These are phyloP conservation scores for Chaetophractus vellerosus DNA, from an alignment of 2,797 vertebrate genomes.

Conservation along the genomic window DNA sequence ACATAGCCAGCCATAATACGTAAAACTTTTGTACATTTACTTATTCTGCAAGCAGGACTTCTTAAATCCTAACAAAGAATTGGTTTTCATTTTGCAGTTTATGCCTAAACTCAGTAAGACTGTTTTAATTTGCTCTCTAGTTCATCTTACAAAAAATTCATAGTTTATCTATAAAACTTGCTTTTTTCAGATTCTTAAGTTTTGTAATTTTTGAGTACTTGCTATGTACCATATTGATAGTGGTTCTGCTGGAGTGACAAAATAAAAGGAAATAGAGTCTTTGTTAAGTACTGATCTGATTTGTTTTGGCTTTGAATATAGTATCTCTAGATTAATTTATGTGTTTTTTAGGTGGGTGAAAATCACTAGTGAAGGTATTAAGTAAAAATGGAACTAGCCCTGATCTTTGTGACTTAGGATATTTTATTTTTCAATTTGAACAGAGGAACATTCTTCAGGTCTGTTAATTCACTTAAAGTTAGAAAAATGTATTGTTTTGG, in stretches of 20 bases:
- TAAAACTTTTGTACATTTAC: background rate
- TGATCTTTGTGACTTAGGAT: constrained; percentile 16
- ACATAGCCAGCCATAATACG: background rate
- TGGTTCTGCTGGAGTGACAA: constrained; percentile 1
- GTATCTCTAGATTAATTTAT: background rate
- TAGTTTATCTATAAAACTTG: background rate
- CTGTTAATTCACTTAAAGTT: constrained; percentile 58
- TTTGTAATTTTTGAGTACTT: constrained; percentile 42
- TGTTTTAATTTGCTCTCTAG: background rate
- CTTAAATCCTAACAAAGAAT: background rate
- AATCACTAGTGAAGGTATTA: constrained; percentile 21
- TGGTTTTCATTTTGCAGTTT: background rate
- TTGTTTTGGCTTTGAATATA: constrained; percentile 19
- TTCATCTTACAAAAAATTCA: background rate
- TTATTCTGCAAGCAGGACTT: background rate
- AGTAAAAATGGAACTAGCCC: background rate
- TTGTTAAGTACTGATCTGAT: background rate
- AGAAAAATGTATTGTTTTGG: background rate
- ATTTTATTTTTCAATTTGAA: background rate
- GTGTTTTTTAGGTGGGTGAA: background rate
- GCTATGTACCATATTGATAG: background rate
- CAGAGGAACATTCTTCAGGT: constrained; percentile 16
- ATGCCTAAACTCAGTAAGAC: background rate
- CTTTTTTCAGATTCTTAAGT: background rate
- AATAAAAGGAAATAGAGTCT: background rate